Conservation (phyloP, 2,113 vertebrate genomes). For the Malurus elegans region DNA sequence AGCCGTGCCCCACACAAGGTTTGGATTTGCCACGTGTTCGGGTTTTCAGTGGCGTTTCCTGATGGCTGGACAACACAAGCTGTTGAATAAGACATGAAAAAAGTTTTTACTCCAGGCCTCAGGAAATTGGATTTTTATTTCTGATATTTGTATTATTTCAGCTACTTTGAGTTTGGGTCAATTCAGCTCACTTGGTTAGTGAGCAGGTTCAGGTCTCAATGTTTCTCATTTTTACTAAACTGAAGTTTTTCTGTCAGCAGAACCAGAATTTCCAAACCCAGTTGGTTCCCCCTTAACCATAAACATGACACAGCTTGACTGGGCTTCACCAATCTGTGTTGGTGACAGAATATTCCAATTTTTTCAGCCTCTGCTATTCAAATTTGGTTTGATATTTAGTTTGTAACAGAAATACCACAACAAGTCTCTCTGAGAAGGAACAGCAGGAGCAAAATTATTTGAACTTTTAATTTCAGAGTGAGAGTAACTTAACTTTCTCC, state of each 20-base stretch:
- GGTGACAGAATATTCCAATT: neutral
- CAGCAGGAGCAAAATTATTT: neutral
- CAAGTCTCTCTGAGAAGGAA: neutral
- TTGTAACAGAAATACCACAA: neutral
- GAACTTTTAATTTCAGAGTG: neutral
- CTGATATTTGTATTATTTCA: neutral
- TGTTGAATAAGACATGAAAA: neutral
- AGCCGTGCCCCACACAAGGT: neutral
- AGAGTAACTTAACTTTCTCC: neutral
- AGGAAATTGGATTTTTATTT: neutral
- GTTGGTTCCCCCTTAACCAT: neutral
- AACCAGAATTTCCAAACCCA: neutral
- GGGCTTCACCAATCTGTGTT: neutral
- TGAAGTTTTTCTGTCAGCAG: neutral
- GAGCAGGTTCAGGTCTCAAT: neutral
- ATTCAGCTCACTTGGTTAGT: neutral
- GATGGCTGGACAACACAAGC: neutral
- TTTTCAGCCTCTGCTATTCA: neutral
- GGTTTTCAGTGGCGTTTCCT: neutral
- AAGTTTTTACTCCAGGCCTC: neutral
- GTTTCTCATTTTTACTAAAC: neutral
- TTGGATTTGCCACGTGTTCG: neutral
- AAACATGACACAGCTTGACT: neutral
- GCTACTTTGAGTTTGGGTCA: neutral
- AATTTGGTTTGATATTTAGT: neutral